These are phyloP conservation scores for Micrasema longulum DNA, from an alignment of 1,140 invertebrate species.

Conservation along the genomic window DNA sequence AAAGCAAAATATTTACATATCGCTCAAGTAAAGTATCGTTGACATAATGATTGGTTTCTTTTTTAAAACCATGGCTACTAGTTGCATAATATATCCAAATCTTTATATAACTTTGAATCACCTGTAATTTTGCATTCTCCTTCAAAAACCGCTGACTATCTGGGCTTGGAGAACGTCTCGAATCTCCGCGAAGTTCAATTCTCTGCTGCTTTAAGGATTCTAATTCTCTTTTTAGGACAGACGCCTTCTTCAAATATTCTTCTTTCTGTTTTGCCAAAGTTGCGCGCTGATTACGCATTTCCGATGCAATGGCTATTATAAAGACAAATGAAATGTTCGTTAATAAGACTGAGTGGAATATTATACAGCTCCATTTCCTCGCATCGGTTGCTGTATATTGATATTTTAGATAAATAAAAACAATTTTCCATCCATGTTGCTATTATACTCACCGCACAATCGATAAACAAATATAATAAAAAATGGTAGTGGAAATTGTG, in stretches of 20 bases:
- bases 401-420: too few species aligned
- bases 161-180: slow-evolving; percentile 72
- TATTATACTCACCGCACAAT: slow-evolving; percentile 5
- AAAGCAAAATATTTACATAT: too few species aligned
- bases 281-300: slow-evolving; percentile 83
- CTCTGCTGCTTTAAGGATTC: slow-evolving; percentile 81
- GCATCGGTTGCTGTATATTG: too few species aligned
- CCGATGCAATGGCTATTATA: slow-evolving; percentile 78
- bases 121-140: slow-evolving; percentile 85
- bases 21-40: too few species aligned
- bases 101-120: slow-evolving; percentile 55
- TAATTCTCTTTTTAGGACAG: slow-evolving; percentile 78
- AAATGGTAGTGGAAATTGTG: not conserved
- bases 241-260: slow-evolving; percentile 80
- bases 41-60: too few species aligned
- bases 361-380: too few species aligned
- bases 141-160: slow-evolving; percentile 79
- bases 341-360: too few species aligned
- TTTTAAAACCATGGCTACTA: too few species aligned
- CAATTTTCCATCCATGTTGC: slow-evolving; percentile 14
- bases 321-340: slow-evolving; percentile 7
- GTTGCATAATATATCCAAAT: too few species aligned
- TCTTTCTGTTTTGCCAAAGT: slow-evolving; percentile 81
- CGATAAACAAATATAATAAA: slow-evolving; percentile 9
- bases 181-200: slow-evolving; percentile 76